A percentile compares a stretch with the other conserved stretches of the same genome.
phyloP scores from a whole-genome alignment of 2,113 vertebrate genomes.

The Anhinga rufa region DNA sequence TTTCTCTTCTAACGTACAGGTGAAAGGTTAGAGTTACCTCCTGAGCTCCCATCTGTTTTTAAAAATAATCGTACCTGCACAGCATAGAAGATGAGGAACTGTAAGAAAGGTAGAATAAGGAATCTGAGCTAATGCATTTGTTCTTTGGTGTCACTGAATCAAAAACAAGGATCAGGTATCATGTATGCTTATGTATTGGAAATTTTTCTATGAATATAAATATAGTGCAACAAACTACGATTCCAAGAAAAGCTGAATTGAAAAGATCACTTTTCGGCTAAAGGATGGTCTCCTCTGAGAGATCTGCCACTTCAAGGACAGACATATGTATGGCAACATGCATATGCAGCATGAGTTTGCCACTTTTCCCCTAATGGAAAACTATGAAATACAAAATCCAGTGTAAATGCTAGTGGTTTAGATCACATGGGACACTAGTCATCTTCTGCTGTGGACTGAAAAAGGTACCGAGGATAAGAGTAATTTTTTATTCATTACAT shows the following conservation, averaged over 20 bases:
- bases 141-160: neutral
- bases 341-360: neutral
- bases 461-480: neutral
- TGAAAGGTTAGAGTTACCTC: slow-evolving; percentile 6
- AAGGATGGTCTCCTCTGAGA: neutral
- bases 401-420: neutral
- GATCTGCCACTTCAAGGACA: neutral
- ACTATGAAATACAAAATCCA: neutral
- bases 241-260: neutral
- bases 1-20: neutral
- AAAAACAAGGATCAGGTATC: neutral
- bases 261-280: neutral
- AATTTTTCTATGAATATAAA: neutral
- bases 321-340: neutral
- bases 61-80: neutral
- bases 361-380: neutral
- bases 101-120: neutral
- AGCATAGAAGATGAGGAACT: neutral
- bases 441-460: neutral
- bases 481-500: neutral
- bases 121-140: neutral
- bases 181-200: neutral
- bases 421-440: neutral
- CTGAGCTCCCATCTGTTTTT: slow-evolving; percentile 34
- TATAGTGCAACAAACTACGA: neutral